phyloP scores from a whole-genome alignment of 2,888 invertebrate species.

The Drosophila kanekoi region DNA sequence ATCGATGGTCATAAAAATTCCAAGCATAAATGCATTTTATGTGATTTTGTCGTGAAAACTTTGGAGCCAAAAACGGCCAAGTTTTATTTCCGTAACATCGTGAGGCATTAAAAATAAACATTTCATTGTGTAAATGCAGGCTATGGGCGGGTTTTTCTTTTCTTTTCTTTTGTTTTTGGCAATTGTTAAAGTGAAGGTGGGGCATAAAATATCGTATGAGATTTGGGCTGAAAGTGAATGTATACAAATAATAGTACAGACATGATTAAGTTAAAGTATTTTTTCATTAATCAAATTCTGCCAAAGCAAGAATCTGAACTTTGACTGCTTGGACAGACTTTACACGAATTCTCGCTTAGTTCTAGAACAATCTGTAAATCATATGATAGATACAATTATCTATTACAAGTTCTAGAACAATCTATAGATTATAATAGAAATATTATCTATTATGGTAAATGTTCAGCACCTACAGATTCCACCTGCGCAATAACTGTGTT shows the following conservation, averaged over 20 bases:
- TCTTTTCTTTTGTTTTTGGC: neutral
- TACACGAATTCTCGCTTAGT: too few species aligned
- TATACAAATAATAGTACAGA: too few species aligned
- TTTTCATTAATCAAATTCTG: too few species aligned
- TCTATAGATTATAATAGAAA: too few species aligned
- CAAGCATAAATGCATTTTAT: conserved; percentile 71
- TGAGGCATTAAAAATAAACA: conserved; percentile 59
- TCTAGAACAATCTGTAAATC: too few species aligned
- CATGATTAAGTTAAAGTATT: too few species aligned
- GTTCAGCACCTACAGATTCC: too few species aligned
- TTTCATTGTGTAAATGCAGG: conserved; percentile 22
- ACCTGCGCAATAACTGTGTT: conserved; percentile 1
- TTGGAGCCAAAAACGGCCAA: conserved; percentile 29
- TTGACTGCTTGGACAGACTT: too few species aligned
- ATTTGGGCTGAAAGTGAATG: neutral
- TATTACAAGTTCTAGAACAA: too few species aligned
- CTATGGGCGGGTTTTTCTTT: neutral
- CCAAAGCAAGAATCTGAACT: too few species aligned
- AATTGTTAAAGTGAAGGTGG: conserved; percentile 3
- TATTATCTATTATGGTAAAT: too few species aligned
- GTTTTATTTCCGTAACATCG: conserved; percentile 50
- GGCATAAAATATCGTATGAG: neutral
- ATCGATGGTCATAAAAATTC: conserved; percentile 68
- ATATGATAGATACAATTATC: neutral
- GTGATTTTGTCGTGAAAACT: conserved; percentile 38